Conservation (phyloP, 2,113 vertebrate species). For the Amblyopsis rosae region DNA sequence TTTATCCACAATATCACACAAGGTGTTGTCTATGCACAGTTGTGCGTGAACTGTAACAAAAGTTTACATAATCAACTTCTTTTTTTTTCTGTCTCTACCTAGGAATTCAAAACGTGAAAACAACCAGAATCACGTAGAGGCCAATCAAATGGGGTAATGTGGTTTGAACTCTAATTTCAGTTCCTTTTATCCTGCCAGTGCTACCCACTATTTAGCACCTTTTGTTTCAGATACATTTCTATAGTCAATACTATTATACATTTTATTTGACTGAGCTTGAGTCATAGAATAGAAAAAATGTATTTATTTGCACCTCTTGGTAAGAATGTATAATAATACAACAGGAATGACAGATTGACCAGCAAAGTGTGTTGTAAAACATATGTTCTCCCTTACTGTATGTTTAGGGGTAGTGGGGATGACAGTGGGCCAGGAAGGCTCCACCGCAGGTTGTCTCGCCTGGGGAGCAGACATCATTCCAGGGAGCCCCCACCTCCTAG, state of each 20-base stretch:
- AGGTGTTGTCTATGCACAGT: not conserved
- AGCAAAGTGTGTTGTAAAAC: not conserved
- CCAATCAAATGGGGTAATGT: constrained; percentile 66
- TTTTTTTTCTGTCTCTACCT: constrained; percentile 13
- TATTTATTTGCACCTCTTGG: too few species aligned
- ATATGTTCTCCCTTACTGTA: not conserved
- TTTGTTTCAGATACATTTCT: too few species aligned
- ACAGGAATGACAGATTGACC: not conserved
- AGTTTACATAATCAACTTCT: too few species aligned
- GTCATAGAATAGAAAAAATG: too few species aligned
- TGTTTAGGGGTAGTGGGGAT: constrained; percentile 63
- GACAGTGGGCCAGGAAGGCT: constrained; percentile 65
- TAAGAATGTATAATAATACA: not conserved
- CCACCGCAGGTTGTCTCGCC: constrained; percentile 68
- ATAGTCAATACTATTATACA: too few species aligned
- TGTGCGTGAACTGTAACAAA: too few species aligned
- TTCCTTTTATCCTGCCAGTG: not conserved
- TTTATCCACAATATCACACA: not conserved
- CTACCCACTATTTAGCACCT: too few species aligned
- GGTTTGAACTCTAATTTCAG: not conserved
- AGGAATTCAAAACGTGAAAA: constrained; percentile 56
- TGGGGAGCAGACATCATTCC: constrained; percentile 63
- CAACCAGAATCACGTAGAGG: constrained; percentile 42
- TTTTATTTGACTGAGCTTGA: too few species aligned
- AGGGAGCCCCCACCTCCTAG: constrained; percentile 56